Percentiles rank a stretch among this genome's conserved stretches.
Conservation (phyloP, 2,888 invertebrate genomes). For the Augochlorella aurata region DNA sequence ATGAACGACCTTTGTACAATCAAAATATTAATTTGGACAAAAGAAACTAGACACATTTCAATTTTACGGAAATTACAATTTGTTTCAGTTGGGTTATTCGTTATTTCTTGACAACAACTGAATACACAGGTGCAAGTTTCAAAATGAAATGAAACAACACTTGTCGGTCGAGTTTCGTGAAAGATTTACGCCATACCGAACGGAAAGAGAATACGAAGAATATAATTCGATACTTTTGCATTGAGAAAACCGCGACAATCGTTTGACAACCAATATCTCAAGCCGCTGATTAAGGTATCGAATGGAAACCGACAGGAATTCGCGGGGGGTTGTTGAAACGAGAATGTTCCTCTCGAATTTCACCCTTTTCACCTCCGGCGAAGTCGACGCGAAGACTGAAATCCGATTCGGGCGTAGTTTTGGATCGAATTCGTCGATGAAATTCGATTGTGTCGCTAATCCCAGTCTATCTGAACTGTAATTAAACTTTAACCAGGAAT, state of each 20-base stretch:
- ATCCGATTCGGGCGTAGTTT: constrained; percentile 41
- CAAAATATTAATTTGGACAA: no score
- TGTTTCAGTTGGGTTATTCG: no score
- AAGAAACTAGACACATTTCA: no score
- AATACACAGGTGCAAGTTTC: no score
- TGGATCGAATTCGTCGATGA: constrained; percentile 27
- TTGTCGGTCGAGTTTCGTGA: no score
- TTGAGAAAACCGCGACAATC: constrained; percentile 9
- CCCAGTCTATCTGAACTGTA: constrained; percentile 27
- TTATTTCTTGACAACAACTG: no score
- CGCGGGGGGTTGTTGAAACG: not conserved
- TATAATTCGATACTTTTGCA: not conserved
- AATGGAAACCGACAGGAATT: constrained; percentile 1
- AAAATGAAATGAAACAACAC: no score
- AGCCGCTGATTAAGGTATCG: constrained; percentile 21
- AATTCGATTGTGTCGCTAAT: constrained; percentile 52
- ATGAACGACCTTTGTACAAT: no score
- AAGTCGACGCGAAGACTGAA: constrained; percentile 19
- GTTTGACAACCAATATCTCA: not conserved
- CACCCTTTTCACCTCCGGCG: constrained; percentile 14
- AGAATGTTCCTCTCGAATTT: not conserved
- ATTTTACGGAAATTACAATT: no score
- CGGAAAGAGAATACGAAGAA: no score
- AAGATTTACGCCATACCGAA: no score
- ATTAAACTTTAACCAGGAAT: constrained; percentile 48